Evolutionary conservation across 2,797 vertebrate genomes (phyloP), one percentile per base, ranked within the genome.

Genomic region (Salarias fasciatus): DNA sequence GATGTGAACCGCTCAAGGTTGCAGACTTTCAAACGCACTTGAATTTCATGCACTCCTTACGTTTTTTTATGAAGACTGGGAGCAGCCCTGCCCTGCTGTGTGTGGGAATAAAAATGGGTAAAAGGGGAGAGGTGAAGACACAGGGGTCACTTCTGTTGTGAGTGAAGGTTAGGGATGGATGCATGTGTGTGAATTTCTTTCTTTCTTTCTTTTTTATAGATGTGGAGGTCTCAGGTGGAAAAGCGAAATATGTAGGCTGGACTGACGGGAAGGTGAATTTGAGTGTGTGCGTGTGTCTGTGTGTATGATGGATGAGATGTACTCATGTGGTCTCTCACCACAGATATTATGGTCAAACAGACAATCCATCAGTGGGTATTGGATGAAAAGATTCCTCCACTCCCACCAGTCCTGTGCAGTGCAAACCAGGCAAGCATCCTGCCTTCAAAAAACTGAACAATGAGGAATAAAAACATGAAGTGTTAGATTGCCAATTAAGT

Each of bases 301-400:
- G 53, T 42, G 48, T 70, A 67, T 91, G 90, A 91, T 91, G 72
- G 86, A 90, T 91, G 84, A 85, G 84, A 55, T 88, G 79, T 75
- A 51, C 84, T 89, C 79, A 85, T 89, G 77, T 87, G 83, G 85
- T 81, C 82, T 79, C 82, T 88, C 78, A 83, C 84, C 63, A 79
- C 85, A 86, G 77, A 87, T 84, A 87, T 87, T 79, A 74, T 87
- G 88, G 83, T 81, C 82, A 84, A 88, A 88, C 77, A 88, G 79
- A 86, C 72, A 68, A 87, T 91, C 82, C 79, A 90, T 90, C 84
- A 88, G 76, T 61, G 77, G 30, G 70, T 80, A 85, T 75, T 79
- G 74, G 72, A 82, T 62, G 55, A 48, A 59, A 50, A 65, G 87
- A 90, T 88, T 90, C 84, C 77, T 82, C 42, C 53, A 77, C 80